Conservation (phyloP, 2,113 vertebrate genomes). For the Pycnonotus jocosus region DNA sequence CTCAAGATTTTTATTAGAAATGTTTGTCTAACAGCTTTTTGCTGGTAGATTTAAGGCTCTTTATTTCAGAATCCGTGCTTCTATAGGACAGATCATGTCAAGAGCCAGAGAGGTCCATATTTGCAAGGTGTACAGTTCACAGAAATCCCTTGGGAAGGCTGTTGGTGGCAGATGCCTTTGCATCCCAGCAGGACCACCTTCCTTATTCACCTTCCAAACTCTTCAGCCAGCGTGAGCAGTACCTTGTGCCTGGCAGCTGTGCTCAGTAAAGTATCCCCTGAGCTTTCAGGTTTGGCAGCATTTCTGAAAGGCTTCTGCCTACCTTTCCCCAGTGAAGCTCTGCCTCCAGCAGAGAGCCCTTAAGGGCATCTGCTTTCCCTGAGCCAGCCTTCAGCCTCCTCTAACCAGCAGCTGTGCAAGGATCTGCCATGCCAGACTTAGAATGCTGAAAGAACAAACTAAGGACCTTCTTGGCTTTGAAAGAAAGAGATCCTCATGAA, state of each 20-base stretch:
- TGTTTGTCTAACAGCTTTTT: neutral
- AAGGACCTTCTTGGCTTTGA: neutral
- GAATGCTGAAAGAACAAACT: neutral
- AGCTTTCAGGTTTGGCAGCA: slow-evolving; percentile 39
- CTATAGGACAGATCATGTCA: neutral
- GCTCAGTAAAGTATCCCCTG: neutral
- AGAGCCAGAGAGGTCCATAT: neutral
- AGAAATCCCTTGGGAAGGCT: neutral
- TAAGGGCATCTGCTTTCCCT: neutral
- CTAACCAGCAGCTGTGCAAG: neutral
- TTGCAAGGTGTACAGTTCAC: neutral
- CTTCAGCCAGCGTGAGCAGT: neutral
- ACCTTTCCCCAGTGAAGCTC: neutral
- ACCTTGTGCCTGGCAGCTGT: neutral
- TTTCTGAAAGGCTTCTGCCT: neutral
- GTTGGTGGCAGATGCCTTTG: fast-evolving
- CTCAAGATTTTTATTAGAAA: neutral
- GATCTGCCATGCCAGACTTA: neutral
- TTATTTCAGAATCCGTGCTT: neutral
- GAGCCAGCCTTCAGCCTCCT: neutral
- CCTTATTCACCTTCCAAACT: neutral
- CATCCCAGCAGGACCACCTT: neutral
- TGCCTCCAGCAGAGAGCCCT: neutral
- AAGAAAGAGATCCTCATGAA: neutral
- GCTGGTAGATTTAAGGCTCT: neutral